Evolutionary conservation across 2,797 vertebrate species (phyloP), one percentile per base, ranked within the genome.

Genomic region (Hypotaenidia okinawae): DNA sequence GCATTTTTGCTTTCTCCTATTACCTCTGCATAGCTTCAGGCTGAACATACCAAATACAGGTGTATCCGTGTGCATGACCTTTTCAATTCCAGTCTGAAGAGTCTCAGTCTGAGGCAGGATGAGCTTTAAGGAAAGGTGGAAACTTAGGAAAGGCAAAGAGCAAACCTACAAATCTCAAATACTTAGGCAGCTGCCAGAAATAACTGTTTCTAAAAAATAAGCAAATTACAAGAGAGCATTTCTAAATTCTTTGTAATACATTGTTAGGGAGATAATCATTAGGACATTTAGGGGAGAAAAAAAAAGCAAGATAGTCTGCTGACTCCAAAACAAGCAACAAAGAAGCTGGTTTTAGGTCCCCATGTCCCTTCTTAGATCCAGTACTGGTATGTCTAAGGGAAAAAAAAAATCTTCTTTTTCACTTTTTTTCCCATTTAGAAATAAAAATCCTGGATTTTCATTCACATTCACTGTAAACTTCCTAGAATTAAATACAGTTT

Each of bases 201-300:
- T 76, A 92, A 75, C 43, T 13, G 1, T 32, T 89, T 66, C 70
- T 81, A n/a, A 57, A 73, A 63, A 33, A 84, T 9, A 82, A 74
- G n/a, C 43, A 87, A 84, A 92, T 69, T 82, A 85, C 57, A 87
- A 87, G 67, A 59, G 1, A 92, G 14, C 10, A 75, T 79, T 92
- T 67, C 81, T 84, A 82, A 94, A 85, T 77, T 80, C 47, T 93
- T 90, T 70, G 72, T 35, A 87, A 74, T 45, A 76, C 16, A 12
- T 59, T 92, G 70, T 74, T 67, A 87, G 87, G 75, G 61, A 93
- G 18, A 45, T 45, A 45, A 45, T 45, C 9, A 89, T 83, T 85
- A 66, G 75, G 70, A 67, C 39, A 73, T 67, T 59, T 87, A 89
- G 52, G 13, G 47, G 16, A 89, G 74, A 92, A 80, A 73, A 94